phyloP scores from a whole-genome alignment of 2,888 invertebrate species.

The Tiliacea citrago region DNA sequence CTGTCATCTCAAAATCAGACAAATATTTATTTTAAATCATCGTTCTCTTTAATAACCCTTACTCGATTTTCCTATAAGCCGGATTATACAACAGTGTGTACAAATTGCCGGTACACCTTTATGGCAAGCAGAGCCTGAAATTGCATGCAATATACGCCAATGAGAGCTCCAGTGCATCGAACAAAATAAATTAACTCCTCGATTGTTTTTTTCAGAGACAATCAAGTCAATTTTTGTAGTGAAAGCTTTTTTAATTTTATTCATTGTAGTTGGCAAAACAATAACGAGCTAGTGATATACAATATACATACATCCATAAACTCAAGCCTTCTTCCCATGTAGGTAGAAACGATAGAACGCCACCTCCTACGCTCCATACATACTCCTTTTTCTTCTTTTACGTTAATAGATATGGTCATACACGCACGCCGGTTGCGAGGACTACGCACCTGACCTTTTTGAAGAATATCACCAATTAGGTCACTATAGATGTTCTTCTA shows the following conservation, averaged over 20 bases:
- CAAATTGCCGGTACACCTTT: background rate
- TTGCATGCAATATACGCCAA: constrained; percentile 39
- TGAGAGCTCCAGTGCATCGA: constrained; percentile 12
- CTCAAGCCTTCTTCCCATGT: too few relatives aligned
- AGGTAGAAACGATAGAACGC: too few relatives aligned
- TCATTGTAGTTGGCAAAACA: background rate
- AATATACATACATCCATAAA: background rate
- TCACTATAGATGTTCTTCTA: too few relatives aligned
- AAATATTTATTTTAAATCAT: background rate
- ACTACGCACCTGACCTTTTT: too few relatives aligned
- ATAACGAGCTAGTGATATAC: background rate
- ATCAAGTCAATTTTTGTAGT: constrained; percentile 1
- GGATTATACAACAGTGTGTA: background rate
- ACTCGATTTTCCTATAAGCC: constrained; percentile 13
- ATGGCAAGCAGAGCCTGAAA: constrained; percentile 46
- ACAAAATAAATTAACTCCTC: constrained; percentile 35
- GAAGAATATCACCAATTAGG: too few relatives aligned
- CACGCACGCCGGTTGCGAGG: too few relatives aligned
- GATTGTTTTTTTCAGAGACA: constrained; percentile 36
- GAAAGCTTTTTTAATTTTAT: constrained; percentile 9
- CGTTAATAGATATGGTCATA: too few relatives aligned
- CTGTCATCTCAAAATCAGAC: too few relatives aligned
- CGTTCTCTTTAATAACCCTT: background rate
- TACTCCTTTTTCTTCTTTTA: too few relatives aligned
- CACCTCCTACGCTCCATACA: too few relatives aligned